Evolutionary conservation across 2,113 vertebrate species (phyloP).

Genomic region (Ctenomys sociabilis): DNA sequence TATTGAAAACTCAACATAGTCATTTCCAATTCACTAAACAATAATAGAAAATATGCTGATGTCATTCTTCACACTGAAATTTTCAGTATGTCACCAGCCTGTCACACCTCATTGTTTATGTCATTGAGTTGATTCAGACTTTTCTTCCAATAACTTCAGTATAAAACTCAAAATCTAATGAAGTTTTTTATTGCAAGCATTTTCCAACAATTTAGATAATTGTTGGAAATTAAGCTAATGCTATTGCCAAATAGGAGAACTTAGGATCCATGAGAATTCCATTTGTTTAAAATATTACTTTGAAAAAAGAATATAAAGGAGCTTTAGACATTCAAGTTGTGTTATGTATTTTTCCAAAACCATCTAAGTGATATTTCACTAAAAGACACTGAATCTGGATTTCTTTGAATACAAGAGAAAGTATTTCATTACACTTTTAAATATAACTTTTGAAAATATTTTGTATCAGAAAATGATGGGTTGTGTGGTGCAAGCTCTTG

Average conservation of each 20-base stretch:
- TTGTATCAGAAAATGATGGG: neutral
- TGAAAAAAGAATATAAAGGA: neutral
- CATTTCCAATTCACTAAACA: neutral
- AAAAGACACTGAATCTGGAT: neutral
- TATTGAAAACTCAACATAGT: neutral
- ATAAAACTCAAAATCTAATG: neutral
- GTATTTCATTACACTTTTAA: neutral
- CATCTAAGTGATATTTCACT: neutral
- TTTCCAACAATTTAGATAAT: neutral
- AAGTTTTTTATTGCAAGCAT: slow-evolving; percentile 25
- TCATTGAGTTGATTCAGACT: neutral
- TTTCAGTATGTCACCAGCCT: neutral
- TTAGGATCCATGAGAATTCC: neutral
- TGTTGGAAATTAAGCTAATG: neutral
- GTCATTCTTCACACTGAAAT: neutral
- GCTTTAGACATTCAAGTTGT: neutral
- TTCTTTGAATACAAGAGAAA: neutral
- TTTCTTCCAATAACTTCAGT: neutral
- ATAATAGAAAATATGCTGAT: neutral
- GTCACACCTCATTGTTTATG: neutral
- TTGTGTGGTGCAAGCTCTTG: neutral
- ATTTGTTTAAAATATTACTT: neutral
- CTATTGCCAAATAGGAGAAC: neutral
- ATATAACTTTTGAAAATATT: neutral
- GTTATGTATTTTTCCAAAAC: neutral